A percentile compares a stretch with the other conserved stretches of the same genome.
Evolutionary conservation across 1,140 invertebrate species (phyloP).

Genomic region (Lucilia cuprina): DNA sequence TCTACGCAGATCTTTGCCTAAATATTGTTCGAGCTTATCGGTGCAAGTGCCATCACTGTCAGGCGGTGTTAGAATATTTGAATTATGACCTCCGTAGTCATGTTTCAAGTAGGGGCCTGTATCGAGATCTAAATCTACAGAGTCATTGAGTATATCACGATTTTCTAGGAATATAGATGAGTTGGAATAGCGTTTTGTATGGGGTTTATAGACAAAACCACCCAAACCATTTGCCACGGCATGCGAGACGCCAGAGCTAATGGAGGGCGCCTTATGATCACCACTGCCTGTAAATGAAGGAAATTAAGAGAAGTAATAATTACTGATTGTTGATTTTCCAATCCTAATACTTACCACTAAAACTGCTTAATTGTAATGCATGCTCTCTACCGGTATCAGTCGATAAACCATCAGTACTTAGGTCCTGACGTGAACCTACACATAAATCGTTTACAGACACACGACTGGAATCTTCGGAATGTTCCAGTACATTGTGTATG

Average conservation of each 20-base stretch:
- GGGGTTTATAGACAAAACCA: constrained; percentile 56
- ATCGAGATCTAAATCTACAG: constrained; percentile 45
- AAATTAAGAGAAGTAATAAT: neutral
- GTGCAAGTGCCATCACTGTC: constrained; percentile 42
- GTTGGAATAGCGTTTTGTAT: constrained; percentile 53
- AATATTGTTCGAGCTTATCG: constrained; percentile 45
- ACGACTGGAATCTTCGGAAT: constrained; percentile 57
- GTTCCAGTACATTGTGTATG: constrained; percentile 61
- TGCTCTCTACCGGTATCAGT: constrained; percentile 58
- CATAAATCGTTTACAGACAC: constrained; percentile 57
- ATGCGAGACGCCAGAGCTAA: constrained; percentile 57
- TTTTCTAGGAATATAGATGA: constrained; percentile 62
- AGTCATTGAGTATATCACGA: constrained; percentile 61
- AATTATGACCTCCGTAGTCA: constrained; percentile 49
- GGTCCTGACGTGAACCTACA: constrained; percentile 57
- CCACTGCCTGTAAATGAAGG: constrained; percentile 48
- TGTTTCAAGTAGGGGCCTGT: constrained; percentile 50
- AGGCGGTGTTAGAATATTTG: constrained; percentile 50
- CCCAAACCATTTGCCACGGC: constrained; percentile 57
- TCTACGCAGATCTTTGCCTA: constrained; percentile 55
- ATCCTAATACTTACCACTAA: constrained; percentile 48
- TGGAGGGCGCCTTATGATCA: constrained; percentile 56
- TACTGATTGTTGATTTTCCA: neutral
- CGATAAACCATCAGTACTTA: constrained; percentile 57
- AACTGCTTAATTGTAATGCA: constrained; percentile 56